These are phyloP conservation scores for Pterostichus madidus DNA, from an alignment of 2,888 invertebrate species.

Conservation along the genomic window DNA sequence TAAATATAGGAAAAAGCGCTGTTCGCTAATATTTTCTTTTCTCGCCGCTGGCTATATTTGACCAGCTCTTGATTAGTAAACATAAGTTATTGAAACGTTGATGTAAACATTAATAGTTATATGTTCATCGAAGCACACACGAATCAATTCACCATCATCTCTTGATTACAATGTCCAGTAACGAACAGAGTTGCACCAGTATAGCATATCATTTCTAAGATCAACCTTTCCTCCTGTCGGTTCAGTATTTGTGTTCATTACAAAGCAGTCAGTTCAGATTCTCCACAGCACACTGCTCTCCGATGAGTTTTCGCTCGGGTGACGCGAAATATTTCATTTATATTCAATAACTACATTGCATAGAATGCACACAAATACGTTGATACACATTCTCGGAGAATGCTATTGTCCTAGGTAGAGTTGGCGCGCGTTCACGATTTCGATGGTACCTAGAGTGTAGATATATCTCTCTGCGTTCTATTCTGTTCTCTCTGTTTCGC, in stretches of 20 bases:
- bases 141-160: too few relatives aligned
- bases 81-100: too few relatives aligned
- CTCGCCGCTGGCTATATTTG: too few relatives aligned
- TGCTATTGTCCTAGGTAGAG: conserved; percentile 31
- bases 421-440: too few relatives aligned
- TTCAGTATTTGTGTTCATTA: background rate
- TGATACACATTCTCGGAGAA: conserved; percentile 13
- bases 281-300: background rate
- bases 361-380: conserved; percentile 20
- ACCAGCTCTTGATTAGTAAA: too few relatives aligned
- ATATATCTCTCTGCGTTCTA: too few relatives aligned
- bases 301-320: background rate
- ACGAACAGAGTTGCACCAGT: too few relatives aligned
- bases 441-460: background rate
- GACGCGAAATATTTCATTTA: conserved; percentile 47
- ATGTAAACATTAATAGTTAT: too few relatives aligned
- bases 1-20: too few relatives aligned
- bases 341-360: conserved; percentile 38
- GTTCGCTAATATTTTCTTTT: too few relatives aligned
- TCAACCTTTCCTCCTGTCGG: background rate
- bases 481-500: conserved; percentile 3
- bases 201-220: background rate
- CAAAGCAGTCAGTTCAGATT: background rate
- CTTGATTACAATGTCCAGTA: too few relatives aligned
- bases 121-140: too few relatives aligned